phyloP scores from a whole-genome alignment of 2,797 vertebrate genomes.

The Oreochromis grahami region DNA sequence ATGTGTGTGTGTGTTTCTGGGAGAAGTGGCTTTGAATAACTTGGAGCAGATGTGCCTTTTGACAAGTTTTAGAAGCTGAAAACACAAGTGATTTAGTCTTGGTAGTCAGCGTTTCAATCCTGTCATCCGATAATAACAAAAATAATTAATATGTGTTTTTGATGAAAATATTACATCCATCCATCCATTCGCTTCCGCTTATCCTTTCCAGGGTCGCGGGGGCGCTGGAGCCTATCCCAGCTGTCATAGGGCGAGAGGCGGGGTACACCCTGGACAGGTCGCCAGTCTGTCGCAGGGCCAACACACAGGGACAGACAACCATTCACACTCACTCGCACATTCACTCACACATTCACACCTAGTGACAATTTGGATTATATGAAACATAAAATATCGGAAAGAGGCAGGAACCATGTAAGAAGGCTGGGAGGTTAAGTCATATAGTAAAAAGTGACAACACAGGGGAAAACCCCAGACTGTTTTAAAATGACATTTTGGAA shows the following conservation, averaged over 20 bases:
- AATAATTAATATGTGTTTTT: not conserved
- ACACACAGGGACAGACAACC: no score
- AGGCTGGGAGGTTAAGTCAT: not conserved
- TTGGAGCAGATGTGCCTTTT: conserved; percentile 10
- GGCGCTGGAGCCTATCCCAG: no score
- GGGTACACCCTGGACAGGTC: no score
- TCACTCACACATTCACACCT: no score
- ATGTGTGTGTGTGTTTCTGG: not conserved
- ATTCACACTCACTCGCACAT: no score
- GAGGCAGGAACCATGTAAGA: not conserved
- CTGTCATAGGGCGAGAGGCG: no score
- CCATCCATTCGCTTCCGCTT: no score
- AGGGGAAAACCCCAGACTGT: not conserved
- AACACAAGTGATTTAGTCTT: not conserved
- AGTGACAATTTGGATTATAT: no score
- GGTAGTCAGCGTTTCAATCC: not conserved
- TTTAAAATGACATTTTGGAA: not conserved
- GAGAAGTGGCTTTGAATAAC: not conserved
- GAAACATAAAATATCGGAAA: not conserved
- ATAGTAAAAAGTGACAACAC: not conserved
- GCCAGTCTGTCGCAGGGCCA: no score
- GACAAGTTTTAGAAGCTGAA: not conserved
- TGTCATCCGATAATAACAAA: not conserved
- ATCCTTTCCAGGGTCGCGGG: no score
- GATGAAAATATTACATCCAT: not conserved